Percentiles rank a stretch among this genome's conserved stretches.
These are phyloP conservation scores for Eretmocerus hayati DNA, from an alignment of 2,888 invertebrate genomes.

Conservation along the genomic window DNA sequence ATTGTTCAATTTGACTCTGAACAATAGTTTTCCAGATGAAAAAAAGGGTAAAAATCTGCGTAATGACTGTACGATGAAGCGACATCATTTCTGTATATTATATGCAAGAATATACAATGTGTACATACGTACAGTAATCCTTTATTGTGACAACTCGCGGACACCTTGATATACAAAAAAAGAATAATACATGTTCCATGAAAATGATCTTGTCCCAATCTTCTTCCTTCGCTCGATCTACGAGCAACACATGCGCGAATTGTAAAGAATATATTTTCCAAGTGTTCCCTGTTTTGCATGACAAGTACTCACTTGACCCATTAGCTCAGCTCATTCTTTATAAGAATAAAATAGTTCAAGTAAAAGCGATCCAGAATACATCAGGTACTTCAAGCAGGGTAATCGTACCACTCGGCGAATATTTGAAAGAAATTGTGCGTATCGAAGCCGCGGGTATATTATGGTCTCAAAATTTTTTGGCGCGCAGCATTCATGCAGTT, in stretches of 20 bases:
- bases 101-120: constrained; percentile 18
- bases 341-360: neutral
- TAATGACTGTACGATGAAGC: constrained; percentile 18
- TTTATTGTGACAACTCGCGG: neutral
- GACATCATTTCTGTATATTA: constrained; percentile 16
- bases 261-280: constrained; percentile 9
- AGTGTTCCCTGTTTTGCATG: no score
- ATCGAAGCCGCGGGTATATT: no score
- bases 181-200: constrained; percentile 3
- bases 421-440: constrained; percentile 23
- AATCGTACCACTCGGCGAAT: constrained; percentile 24
- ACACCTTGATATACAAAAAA: constrained; percentile 10
- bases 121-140: neutral
- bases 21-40: constrained; percentile 19
- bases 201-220: no score
- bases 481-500: no score
- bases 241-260: constrained; percentile 22
- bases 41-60: constrained; percentile 16
- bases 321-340: no score
- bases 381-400: constrained; percentile 18
- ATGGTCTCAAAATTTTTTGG: no score
- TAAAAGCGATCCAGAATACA: constrained; percentile 7
- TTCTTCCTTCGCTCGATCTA: constrained; percentile 24
- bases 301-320: no score
- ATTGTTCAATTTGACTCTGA: constrained; percentile 15